Base-by-base conservation (phyloP, 2,888 invertebrate genomes). In the Galerucella nymphaeae region DNA sequence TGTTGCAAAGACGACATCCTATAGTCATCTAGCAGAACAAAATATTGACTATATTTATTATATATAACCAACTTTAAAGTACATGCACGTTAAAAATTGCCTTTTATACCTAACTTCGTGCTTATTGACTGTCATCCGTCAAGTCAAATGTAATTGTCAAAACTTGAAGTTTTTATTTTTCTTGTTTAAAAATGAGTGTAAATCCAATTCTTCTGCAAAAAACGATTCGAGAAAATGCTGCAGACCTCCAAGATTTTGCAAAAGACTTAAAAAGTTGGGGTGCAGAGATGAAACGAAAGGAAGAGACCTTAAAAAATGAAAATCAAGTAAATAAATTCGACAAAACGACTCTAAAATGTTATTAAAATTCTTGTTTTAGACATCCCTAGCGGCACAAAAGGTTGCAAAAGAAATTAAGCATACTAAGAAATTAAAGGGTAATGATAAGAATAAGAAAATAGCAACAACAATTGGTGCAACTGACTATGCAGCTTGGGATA, bases 401-500 rank as follows among this genome's bases (percentile, higher is more conserved):
- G 53, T 23, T 53, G 23, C 38, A 38, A 55, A 75, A 66, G 70
- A 38, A 20, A 16, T 38, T 16, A 71, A 71, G 45, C 16, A 72
- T 71, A 53, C 55, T 23, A 75, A 63, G 18, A 66, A 64, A 41
- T 10, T 38, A 2, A 70, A 69, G n/a, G 23, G 61, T n/a, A 57
- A 73, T 61, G 30, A 64, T 16, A 74, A 75, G 71, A 30, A 30
- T 23, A 73, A 73, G 58, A 74, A 71, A 61, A 61, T 66, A 63
- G 50, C 66, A 13, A 67, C 70, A 66, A 79, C 76, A 70, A 67
- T 65, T 61, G 75, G 77, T 11, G 78, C 86, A 16, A 83, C 87
- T 68, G 93, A 94, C 86, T 94, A 94, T 85, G 80, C 87, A 45
- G 88, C 92, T 63, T 95, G 94, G 94, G 93, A 94, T 48, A 92